Percentiles rank a stretch among this genome's conserved stretches.
Conservation (phyloP, 2,113 vertebrate species). For the Pachypanchax playfairii region DNA sequence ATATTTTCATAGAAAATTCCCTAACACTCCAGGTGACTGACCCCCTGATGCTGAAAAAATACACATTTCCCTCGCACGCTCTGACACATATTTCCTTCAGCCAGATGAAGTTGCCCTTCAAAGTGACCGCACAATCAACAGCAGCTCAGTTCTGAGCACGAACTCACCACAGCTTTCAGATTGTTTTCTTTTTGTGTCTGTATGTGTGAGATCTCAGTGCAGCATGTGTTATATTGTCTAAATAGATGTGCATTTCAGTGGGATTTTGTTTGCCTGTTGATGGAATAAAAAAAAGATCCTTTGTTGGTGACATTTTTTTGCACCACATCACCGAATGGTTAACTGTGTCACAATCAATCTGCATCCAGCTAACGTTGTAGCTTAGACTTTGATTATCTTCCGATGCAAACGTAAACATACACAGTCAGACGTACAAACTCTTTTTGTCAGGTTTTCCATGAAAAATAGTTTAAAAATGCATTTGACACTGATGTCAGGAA, state of each 20-base stretch:
- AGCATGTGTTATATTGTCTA: slow-evolving; percentile 5
- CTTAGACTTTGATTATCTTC: slow-evolving; percentile 35
- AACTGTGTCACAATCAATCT: slow-evolving; percentile 59
- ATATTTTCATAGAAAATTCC: slow-evolving; percentile 75
- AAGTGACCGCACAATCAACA: slow-evolving; percentile 73
- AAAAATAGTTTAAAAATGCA: not conserved
- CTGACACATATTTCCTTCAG: slow-evolving; percentile 52
- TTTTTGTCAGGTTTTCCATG: not conserved
- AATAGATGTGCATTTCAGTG: slow-evolving; percentile 5
- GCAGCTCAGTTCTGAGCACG: slow-evolving; percentile 43
- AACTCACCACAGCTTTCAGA: slow-evolving; percentile 36
- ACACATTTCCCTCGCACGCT: slow-evolving; percentile 37
- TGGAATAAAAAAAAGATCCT: slow-evolving; percentile 38
- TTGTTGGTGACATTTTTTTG: slow-evolving; percentile 43
- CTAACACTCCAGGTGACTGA: slow-evolving; percentile 71
- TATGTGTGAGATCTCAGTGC: slow-evolving; percentile 23
- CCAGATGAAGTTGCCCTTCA: slow-evolving; percentile 74
- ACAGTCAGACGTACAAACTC: not conserved
- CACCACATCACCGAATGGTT: slow-evolving; percentile 41
- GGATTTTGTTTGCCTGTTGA: slow-evolving; percentile 5
- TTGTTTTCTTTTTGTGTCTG: slow-evolving; percentile 12
- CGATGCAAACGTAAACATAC: slow-evolving; percentile 1
- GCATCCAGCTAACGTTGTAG: slow-evolving; percentile 31
- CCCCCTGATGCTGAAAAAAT: slow-evolving; percentile 66
- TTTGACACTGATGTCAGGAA: not conserved